Evolutionary conservation across 2,113 vertebrate species (phyloP).

Genomic region (Phylloscopus trochiloides): DNA sequence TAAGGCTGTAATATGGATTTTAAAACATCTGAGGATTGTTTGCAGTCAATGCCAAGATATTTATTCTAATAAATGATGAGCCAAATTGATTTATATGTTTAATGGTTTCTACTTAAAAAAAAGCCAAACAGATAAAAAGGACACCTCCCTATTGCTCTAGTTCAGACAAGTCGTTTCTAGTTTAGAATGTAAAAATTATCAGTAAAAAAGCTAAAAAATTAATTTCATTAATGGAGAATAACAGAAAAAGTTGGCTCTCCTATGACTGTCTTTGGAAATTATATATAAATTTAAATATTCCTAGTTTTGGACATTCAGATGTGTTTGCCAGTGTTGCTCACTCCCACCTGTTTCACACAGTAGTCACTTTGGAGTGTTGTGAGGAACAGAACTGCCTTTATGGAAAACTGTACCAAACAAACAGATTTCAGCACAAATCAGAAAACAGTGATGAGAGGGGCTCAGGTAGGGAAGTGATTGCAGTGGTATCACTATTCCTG

Average conservation of each 20-base stretch:
- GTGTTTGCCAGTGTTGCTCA: background rate
- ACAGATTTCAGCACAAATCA: background rate
- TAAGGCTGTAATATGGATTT: background rate
- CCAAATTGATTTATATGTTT: background rate
- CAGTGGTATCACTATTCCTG: background rate
- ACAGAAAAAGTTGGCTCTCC: background rate
- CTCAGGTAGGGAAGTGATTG: background rate
- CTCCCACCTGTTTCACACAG: background rate
- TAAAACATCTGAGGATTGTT: background rate
- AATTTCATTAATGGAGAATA: background rate
- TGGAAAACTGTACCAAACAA: background rate
- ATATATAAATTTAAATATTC: background rate
- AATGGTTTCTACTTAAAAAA: background rate
- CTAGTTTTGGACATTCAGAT: background rate
- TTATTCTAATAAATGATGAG: slow-evolving; percentile 2
- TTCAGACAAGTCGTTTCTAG: background rate
- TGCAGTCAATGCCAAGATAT: background rate
- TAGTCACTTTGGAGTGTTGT: background rate
- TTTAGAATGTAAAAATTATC: background rate
- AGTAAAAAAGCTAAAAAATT: background rate
- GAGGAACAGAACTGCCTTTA: background rate
- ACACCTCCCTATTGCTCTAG: background rate
- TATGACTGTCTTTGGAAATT: background rate
- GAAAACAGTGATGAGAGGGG: background rate
- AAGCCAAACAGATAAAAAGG: background rate